These are phyloP conservation scores for Sebastes cheni DNA, from an alignment of 2,797 vertebrate genomes.

Conservation along the genomic window DNA sequence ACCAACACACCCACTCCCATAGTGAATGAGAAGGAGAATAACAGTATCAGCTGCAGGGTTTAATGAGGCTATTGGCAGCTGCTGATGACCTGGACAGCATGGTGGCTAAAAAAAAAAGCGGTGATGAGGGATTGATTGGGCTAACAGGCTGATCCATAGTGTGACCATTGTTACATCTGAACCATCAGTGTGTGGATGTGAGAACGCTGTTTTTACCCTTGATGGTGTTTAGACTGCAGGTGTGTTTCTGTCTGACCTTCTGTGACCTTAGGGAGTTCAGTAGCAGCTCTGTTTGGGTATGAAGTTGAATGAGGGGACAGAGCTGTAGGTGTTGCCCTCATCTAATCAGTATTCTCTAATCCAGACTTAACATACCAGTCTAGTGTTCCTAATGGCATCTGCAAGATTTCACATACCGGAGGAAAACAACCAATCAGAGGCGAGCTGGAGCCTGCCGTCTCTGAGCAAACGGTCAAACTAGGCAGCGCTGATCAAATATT, in stretches of 20 bases:
- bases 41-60: not conserved
- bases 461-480: too few species aligned
- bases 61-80: constrained; percentile 28
- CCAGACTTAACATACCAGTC: not conserved
- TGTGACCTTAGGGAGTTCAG: not conserved
- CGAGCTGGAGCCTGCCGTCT: too few species aligned
- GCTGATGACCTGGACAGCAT: constrained; percentile 30
- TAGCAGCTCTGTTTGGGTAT: not conserved
- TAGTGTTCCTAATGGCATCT: too few species aligned
- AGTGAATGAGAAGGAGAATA: not conserved
- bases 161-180: constrained; percentile 15
- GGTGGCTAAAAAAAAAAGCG: constrained; percentile 20
- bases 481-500: too few species aligned
- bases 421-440: too few species aligned
- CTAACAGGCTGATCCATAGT: constrained; percentile 13
- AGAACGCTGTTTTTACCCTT: not conserved
- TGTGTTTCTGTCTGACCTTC: constrained; percentile 1
- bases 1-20: not conserved
- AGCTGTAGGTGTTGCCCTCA: not conserved
- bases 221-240: not conserved
- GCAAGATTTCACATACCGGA: too few species aligned
- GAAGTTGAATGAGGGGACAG: not conserved
- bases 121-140: constrained; percentile 39
- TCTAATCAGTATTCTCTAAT: not conserved
- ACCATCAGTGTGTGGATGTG: not conserved